Percentiles rank a stretch among this genome's conserved stretches.
Conservation (phyloP, 92 coral and sea anemone species). For the Palythoa grandiflora region DNA sequence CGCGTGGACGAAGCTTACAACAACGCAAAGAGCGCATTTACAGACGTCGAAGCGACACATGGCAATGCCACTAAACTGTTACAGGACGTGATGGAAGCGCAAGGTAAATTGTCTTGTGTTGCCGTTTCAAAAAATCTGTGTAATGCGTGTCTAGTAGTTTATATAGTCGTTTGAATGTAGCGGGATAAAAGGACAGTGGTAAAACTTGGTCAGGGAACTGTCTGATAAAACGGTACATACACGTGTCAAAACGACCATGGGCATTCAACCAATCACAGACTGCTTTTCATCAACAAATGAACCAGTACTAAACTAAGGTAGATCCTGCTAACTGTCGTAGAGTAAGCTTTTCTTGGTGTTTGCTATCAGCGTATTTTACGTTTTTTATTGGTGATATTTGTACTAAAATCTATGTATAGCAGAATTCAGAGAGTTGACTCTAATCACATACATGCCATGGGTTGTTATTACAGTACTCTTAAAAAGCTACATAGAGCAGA, state of each 20-base stretch:
- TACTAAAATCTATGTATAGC: not conserved
- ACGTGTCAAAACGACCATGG: too few relatives aligned
- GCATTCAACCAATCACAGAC: too few relatives aligned
- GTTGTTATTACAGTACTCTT: slow-evolving; percentile 67
- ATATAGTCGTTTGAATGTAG: too few relatives aligned
- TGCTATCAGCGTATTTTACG: too few relatives aligned
- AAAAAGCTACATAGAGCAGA: slow-evolving; percentile 73
- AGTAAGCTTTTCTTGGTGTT: too few relatives aligned
- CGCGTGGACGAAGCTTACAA: slow-evolving; percentile 66
- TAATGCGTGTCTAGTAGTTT: not conserved
- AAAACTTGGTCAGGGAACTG: too few relatives aligned
- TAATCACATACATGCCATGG: not conserved
- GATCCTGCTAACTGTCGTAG: too few relatives aligned
- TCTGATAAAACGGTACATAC: too few relatives aligned
- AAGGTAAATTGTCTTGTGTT: slow-evolving; percentile 61
- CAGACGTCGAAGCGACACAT: slow-evolving; percentile 66
- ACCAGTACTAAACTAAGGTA: too few relatives aligned
- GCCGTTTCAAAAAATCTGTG: not conserved
- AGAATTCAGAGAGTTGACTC: not conserved
- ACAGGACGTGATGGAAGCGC: slow-evolving; percentile 86
- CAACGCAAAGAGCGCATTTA: slow-evolving; percentile 72
- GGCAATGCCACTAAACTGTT: slow-evolving; percentile 77
- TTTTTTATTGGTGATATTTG: not conserved
- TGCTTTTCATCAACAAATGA: too few relatives aligned
- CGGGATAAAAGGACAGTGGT: too few relatives aligned